Conservation (phyloP, 2,113 vertebrate genomes). For the Regulus satrapa region DNA sequence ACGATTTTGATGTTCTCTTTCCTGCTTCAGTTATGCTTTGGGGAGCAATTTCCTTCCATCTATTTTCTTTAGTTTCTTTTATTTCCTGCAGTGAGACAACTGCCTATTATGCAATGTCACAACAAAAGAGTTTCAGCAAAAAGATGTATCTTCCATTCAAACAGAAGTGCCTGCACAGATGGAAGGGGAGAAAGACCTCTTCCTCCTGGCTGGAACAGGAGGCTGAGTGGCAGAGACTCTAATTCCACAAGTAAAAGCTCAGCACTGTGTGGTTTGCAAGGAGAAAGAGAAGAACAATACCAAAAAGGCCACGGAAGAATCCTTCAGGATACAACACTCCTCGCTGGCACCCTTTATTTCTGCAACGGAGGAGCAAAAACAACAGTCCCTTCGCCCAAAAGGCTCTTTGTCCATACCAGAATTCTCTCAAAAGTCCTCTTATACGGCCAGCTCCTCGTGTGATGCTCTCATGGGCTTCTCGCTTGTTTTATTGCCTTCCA, state of each 20-base stretch:
- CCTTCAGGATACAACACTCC: constrained; percentile 1
- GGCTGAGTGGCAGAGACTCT: neutral
- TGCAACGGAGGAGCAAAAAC: neutral
- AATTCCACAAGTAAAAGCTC: constrained; percentile 59
- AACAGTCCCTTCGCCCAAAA: constrained; percentile 5
- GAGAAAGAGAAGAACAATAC: constrained; percentile 32
- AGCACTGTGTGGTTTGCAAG: neutral
- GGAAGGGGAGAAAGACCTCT: neutral
- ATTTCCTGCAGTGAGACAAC: constrained; percentile 28
- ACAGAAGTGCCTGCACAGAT: neutral
- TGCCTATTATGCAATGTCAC: constrained; percentile 52
- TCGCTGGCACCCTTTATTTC: constrained; percentile 41
- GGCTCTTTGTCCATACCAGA: neutral
- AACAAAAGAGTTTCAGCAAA: constrained; percentile 51
- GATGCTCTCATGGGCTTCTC: constrained; percentile 20
- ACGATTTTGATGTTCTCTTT: neutral
- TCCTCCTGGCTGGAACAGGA: constrained; percentile 51
- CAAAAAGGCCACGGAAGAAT: constrained; percentile 29
- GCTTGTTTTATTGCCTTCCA: constrained; percentile 15
- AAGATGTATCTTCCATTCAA: constrained; percentile 28
- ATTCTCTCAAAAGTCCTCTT: constrained; percentile 15
- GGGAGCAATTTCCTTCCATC: constrained; percentile 42
- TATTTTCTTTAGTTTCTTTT: constrained; percentile 41
- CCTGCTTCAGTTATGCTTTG: constrained; percentile 1
- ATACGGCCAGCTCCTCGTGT: neutral